Evolutionary conservation across 2,113 vertebrate species (phyloP), one percentile per base, ranked within the genome.

Genomic region (Chrysemys picta): DNA sequence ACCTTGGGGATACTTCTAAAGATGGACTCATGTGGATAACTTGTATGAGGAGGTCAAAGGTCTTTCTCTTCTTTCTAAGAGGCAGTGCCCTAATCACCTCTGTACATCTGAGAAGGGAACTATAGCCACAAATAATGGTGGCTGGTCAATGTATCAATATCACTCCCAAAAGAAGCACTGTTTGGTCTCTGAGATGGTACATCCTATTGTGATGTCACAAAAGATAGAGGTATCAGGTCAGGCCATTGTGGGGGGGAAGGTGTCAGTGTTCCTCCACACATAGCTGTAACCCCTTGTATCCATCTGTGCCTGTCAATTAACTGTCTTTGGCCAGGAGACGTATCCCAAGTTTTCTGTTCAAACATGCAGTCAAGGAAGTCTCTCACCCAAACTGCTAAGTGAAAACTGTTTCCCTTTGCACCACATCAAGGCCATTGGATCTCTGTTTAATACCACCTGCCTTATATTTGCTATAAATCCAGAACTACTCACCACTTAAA

Each of bases 401-500:
- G 0, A 54, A 56, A 9, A 27, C 3, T 0, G 0, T 78, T 87
- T 80, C 53, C 80, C n/a, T 82, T 42, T 53, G 80, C 53, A 80
- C 52, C 53, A 10, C 49, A 3, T 0, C 3, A 80, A 69, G 35
- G 78, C 17, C 80, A 59, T 78, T 16, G 4, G n/a, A 10, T 22
- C 9, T 47, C 19, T 59, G 1, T 92, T 82, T 54, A 57, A 29
- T 54, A 22, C 31, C 19, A 10, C 47, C 19, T n/a, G 31, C 10
- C 6, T 76, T 1, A 0, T 49, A 9, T 13, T 80, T 85, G 38
- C 78, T 76, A 24, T 35, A 8, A 7, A 94, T 88, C 69, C 69
- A 4, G 89, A 86, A 72, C 31, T 29, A 91, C 98, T 97, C 84
- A 98, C 98, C 98, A 6, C 97, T 98, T 75, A 87, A 86, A 3